Evolutionary conservation across 2,797 vertebrate genomes (phyloP), one percentile per base, ranked within the genome.

Genomic region (Coilia nasus): DNA sequence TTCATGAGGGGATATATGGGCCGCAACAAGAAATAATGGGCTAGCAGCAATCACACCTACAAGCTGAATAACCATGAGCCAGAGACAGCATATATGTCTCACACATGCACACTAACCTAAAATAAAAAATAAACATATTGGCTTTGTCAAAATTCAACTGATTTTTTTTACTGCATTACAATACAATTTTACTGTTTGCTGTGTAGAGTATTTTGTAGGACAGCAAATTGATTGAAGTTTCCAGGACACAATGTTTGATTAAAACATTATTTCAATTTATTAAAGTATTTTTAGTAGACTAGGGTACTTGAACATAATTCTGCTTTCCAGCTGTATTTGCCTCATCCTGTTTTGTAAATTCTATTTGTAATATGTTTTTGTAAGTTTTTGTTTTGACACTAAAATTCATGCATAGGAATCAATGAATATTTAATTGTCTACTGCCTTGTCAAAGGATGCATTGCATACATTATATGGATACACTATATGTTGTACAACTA

Each of bases 1-100:
- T 94, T 95, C 89, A 93, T 96, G 86, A 92, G 87, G 84, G 91
- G 90, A 2, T 17, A 93, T 88, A 88, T 94, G 89, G 90, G 88
- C 81, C 90, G 93, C 83, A 89, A 92, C 84, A 91, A 94, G 85
- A 94, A 95, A 89, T 93, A 89, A 78, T 9, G 28, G 67, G 84
- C 88, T 59, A 87, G 47, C 81, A 31, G 9, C 0, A 56, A 60
- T 35, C 82, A 2, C 50, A 83, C 67, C 57, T 71, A 67, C 82
- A 44, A 82, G 35, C 64, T 41, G 25, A 28, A 44, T 59, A 84
- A 81, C 82, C 86, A 31, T 35, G 75, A 88, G 83, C 46, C 59
- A 82, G 81, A 28, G 71, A 81, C 35, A 31, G 71, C 44, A 46
- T 83, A 47, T 25, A 47, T 85, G 21, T 81, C 59, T 78, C 59